Conservation (phyloP, 2,113 vertebrate genomes). For the Ceyx cyanopectus region DNA sequence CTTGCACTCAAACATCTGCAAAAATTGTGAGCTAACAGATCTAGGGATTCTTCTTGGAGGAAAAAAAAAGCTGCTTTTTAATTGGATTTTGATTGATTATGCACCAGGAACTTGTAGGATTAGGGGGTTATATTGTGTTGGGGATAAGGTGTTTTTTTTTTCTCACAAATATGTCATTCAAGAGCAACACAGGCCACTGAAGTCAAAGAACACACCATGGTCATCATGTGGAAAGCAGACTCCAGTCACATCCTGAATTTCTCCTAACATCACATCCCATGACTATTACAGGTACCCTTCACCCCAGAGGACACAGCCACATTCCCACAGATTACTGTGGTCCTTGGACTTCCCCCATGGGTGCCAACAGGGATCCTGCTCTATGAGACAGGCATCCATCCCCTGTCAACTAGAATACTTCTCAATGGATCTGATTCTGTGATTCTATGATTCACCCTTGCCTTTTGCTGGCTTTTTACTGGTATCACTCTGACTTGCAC, state of each 20-base stretch:
- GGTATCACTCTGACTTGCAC: background rate
- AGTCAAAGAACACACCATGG: background rate
- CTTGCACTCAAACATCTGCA: constrained; percentile 74
- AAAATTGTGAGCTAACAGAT: constrained; percentile 30
- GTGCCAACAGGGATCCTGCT: background rate
- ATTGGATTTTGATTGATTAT: background rate
- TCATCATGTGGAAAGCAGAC: background rate
- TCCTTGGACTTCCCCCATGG: background rate
- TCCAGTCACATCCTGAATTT: background rate
- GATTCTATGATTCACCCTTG: background rate
- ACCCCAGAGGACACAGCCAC: background rate
- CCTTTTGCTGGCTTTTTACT: background rate
- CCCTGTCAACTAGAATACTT: background rate
- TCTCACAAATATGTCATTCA: accelerated
- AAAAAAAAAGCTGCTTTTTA: background rate
- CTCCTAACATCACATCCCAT: background rate
- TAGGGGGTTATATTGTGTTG: background rate
- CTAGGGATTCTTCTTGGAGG: constrained; percentile 29
- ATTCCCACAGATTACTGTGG: background rate
- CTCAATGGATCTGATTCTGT: background rate
- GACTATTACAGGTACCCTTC: background rate
- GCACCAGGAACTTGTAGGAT: background rate
- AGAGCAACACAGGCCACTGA: background rate
- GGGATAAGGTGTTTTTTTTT: background rate
- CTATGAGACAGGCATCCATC: background rate